These are phyloP conservation scores for Lithophane leautieri DNA, from an alignment of 2,888 invertebrate genomes.

Conservation along the genomic window DNA sequence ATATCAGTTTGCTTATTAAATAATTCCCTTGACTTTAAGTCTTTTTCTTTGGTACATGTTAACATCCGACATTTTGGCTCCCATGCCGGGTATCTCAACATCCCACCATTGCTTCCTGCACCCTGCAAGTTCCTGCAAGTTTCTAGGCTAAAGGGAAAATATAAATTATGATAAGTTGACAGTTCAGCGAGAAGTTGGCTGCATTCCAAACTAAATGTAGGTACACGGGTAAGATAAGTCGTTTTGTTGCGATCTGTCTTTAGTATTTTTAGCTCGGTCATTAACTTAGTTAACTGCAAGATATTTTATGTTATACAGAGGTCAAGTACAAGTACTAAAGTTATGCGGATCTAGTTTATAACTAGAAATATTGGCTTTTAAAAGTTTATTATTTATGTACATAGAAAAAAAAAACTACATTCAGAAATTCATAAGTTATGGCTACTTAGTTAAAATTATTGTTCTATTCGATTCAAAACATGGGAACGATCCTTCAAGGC, in stretches of 20 bases:
- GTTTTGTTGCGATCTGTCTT: constrained; percentile 18
- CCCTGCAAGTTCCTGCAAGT: constrained; percentile 12
- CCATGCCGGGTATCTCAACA: constrained; percentile 4
- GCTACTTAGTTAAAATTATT: background rate
- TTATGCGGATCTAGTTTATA: background rate
- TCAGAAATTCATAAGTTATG: no score
- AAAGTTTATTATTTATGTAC: no score
- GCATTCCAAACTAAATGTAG: constrained; percentile 46
- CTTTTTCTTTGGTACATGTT: background rate
- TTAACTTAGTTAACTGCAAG: constrained; percentile 32
- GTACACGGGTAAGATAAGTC: constrained; percentile 29
- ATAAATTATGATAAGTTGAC: constrained; percentile 58
- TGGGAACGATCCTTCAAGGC: background rate
- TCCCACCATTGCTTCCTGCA: constrained; percentile 11
- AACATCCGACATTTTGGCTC: constrained; percentile 16
- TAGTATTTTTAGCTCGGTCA: constrained; percentile 37
- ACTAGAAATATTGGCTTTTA: background rate
- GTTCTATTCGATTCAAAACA: background rate
- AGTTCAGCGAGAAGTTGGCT: constrained; percentile 45
- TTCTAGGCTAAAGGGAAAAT: constrained; percentile 37
- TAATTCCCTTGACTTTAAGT: no score
- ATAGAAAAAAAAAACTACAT: no score
- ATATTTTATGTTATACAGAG: background rate
- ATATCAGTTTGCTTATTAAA: no score
- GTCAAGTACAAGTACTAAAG: background rate